A percentile compares a stretch with the other conserved stretches of the same genome.
phyloP scores from a whole-genome alignment of 2,797 vertebrate genomes.

The Ptychobarbus kaznakovi region DNA sequence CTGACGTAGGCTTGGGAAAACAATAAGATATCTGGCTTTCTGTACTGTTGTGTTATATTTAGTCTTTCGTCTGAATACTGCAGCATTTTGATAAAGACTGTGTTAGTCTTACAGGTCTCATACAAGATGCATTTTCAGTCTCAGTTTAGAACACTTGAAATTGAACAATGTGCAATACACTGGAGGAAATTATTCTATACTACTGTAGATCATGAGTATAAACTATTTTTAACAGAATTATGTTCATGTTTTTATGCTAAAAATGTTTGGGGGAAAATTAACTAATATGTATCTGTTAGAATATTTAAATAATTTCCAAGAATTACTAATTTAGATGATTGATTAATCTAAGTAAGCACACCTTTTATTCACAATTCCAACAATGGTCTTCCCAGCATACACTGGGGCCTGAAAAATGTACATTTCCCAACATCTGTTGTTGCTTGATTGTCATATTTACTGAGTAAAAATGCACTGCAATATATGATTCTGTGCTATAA shows the following conservation, averaged over 20 bases:
- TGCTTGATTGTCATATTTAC: background rate
- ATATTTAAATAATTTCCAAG: background rate
- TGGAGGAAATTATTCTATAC: background rate
- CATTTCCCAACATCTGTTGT: background rate
- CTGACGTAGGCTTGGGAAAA: constrained; percentile 1
- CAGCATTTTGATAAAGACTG: constrained; percentile 5
- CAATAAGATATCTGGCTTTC: constrained; percentile 15
- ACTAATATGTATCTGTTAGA: background rate
- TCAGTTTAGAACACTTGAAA: background rate
- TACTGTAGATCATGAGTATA: background rate
- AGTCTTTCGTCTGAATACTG: background rate
- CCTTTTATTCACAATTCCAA: background rate
- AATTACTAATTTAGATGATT: background rate
- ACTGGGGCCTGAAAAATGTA: background rate
- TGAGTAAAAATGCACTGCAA: background rate
- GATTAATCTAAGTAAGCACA: background rate
- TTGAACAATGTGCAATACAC: background rate
- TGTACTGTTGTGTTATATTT: constrained; percentile 27
- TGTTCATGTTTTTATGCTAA: background rate
- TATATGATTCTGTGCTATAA: background rate
- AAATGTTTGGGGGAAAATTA: background rate
- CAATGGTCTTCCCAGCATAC: background rate
- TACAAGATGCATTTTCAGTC: background rate
- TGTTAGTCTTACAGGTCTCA: background rate
- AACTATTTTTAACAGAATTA: constrained; percentile 11